A percentile compares a stretch with the other conserved stretches of the same genome.
These are phyloP conservation scores for Sebastes diploproa DNA, from an alignment of 2,797 vertebrate species.

Conservation along the genomic window DNA sequence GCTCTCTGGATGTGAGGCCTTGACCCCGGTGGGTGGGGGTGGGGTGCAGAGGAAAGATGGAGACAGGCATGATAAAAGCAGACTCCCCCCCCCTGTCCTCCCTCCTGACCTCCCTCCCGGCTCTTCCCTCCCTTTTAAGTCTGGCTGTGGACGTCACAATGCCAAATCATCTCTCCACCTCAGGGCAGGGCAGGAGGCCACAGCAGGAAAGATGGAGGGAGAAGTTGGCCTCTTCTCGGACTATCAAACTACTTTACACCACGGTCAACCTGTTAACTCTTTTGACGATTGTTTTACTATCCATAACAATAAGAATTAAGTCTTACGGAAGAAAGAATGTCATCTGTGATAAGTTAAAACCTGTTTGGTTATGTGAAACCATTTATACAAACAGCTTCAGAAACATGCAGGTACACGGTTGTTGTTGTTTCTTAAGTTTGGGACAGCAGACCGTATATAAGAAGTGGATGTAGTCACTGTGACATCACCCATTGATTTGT, in stretches of 20 bases:
- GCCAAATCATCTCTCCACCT: slow-evolving; percentile 67
- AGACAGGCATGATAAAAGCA: slow-evolving; percentile 90
- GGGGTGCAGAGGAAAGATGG: slow-evolving; percentile 84
- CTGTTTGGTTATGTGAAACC: background rate
- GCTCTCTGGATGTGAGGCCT: slow-evolving; percentile 90
- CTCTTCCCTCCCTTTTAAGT: slow-evolving; percentile 66
- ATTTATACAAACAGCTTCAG: background rate
- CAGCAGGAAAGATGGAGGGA: slow-evolving; percentile 15
- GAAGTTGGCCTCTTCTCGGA: background rate
- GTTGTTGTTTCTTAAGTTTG: background rate
- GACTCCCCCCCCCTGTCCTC: slow-evolving; percentile 9
- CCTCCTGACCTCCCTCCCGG: slow-evolving; percentile 21
- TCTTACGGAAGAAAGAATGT: background rate
- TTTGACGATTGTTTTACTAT: background rate
- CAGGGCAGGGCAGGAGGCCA: slow-evolving; percentile 46
- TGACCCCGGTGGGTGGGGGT: slow-evolving; percentile 80
- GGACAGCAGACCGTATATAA: too few relatives aligned
- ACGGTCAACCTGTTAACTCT: background rate
- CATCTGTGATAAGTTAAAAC: background rate
- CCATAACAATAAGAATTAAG: background rate
- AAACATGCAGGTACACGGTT: too few relatives aligned
- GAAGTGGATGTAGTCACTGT: too few relatives aligned
- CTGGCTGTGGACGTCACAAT: slow-evolving; percentile 66
- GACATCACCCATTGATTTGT: too few relatives aligned
- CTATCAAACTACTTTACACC: background rate